Evolutionary conservation across 2,888 invertebrate genomes (phyloP).

Genomic region (Phengaris alcon): DNA sequence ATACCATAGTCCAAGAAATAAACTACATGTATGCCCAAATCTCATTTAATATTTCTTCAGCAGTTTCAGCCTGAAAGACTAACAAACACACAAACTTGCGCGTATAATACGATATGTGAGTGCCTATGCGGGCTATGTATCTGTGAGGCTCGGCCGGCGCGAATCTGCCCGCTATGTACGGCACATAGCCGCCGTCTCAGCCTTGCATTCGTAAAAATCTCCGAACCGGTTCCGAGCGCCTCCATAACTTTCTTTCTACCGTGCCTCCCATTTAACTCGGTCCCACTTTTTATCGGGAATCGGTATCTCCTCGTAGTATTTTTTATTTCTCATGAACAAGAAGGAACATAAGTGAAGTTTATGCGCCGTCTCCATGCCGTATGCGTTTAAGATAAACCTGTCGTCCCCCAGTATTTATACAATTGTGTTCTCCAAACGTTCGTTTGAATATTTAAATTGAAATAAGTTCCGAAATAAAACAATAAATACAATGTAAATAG

Average conservation of each 20-base stretch:
- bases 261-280: constrained; percentile 79
- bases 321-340: constrained; percentile 79
- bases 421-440: background rate
- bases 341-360: constrained; percentile 75
- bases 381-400: constrained; percentile 67
- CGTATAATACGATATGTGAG: background rate
- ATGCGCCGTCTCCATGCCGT: constrained; percentile 72
- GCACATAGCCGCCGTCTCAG: constrained; percentile 69
- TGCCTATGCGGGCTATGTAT: constrained; percentile 1
- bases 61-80: background rate
- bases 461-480: constrained; percentile 17
- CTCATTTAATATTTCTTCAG: too few relatives aligned
- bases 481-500: constrained; percentile 29
- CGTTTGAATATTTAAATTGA: constrained; percentile 20
- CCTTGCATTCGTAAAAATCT: constrained; percentile 80
- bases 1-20: too few relatives aligned
- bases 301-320: constrained; percentile 80
- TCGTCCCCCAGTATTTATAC: constrained; percentile 45
- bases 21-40: too few relatives aligned
- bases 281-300: constrained; percentile 79
- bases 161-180: constrained; percentile 67
- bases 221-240: constrained; percentile 78
- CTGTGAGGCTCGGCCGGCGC: constrained; percentile 55
- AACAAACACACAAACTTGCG: background rate
- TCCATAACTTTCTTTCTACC: constrained; percentile 79